Evolutionary conservation across 2,797 vertebrate species (phyloP), one percentile per base, ranked within the genome.

Genomic region (Hyperoplus lanceolatus): DNA sequence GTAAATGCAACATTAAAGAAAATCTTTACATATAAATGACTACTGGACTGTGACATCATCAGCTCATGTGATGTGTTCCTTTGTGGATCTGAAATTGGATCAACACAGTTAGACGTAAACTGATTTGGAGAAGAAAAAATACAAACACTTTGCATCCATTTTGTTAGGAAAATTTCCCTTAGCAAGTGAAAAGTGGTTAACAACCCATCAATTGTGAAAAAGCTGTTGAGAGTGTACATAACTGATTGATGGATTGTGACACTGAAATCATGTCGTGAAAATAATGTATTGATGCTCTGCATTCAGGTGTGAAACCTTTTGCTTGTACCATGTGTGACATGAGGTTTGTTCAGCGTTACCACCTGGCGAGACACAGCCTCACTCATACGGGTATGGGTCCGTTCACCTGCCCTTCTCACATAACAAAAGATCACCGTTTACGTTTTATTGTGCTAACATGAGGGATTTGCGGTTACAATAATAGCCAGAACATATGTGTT

Each of bases 241-340:
- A 73, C 64, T 89, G 48, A 90, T 87, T 90, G 84, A 89, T 91
- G 79, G 87, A 91, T 87, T 88, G 81, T 90, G 61, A 81, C 77
- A 75, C 46, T 70, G 39, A 73, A 66, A 45, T 69, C 18, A 41
- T 61, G 68, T 76, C 72, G 67, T 90, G 87, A 88, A 82, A 92
- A 86, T 93, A 87, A 93, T 80, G 15, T 82, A 82, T 88, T 85
- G 63, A 92, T 94, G 89, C 92, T 94, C 74, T 94, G 86, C 90
- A n/a, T 93, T 92, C 91, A 94, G 94, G 94, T 91, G 94, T 94
- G 93, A 94, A 94, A 93, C 94, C 94, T 87, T 94, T 90, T 90
- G 94, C 93, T 90, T 94, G 94, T 8, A 91, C 93, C 91, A 93
- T 94, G 86, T 94, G 94, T 86, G 93, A 94, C 93, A 94, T 94